Evolutionary conservation across 2,888 invertebrate species (phyloP).

Genomic region (Drosophila rellima): DNA sequence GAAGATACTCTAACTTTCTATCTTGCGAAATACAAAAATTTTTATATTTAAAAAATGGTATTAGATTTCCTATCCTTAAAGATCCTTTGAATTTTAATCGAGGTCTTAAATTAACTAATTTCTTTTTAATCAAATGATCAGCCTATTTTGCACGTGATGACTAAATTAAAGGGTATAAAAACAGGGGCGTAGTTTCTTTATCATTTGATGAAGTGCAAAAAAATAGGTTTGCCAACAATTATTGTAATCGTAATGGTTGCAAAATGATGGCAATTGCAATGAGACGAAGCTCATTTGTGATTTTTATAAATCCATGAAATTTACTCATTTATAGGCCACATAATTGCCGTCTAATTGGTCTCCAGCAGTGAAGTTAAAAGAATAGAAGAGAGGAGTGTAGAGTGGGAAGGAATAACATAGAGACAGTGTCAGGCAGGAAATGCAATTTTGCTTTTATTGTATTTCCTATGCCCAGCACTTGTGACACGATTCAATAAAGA

Average conservation of each 20-base stretch:
- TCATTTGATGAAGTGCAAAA: neutral
- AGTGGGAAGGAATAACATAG: neutral
- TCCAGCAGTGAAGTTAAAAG: constrained; percentile 9
- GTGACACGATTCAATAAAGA: constrained; percentile 29
- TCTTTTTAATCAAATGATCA: no score
- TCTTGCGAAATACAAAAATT: no score
- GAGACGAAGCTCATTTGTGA: constrained; percentile 17
- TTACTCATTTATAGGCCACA: constrained; percentile 1
- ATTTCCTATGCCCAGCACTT: constrained; percentile 56
- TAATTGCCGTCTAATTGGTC: constrained; percentile 36
- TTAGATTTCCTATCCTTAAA: neutral
- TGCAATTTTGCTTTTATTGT: constrained; percentile 62
- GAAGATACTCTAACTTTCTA: neutral
- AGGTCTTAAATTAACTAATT: no score
- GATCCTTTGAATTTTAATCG: neutral
- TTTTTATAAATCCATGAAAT: constrained; percentile 30
- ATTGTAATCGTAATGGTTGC: neutral
- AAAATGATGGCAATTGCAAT: constrained; percentile 10
- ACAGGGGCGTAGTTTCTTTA: neutral
- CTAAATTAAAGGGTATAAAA: neutral
- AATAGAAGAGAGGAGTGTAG: neutral
- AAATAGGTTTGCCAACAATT: constrained; percentile 1
- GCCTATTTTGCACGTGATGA: neutral
- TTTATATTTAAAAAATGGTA: no score
- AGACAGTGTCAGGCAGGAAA: constrained; percentile 50